A percentile compares a stretch with the other conserved stretches of the same genome.
phyloP scores from a whole-genome alignment of 2,888 invertebrate genomes.

The Noctua janthe region DNA sequence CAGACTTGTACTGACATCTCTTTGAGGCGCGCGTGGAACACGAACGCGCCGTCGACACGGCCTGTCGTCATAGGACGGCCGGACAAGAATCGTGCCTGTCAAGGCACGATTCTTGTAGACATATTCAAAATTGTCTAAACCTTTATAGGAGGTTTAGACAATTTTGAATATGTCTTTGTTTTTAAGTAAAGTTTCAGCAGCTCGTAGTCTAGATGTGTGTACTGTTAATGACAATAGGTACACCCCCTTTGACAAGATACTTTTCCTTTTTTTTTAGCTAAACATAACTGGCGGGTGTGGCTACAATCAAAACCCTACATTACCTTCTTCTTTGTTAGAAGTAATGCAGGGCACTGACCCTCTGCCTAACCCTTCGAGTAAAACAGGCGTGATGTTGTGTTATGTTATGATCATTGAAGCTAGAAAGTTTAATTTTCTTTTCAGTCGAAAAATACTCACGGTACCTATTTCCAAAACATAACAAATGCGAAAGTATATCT shows the following conservation, averaged over 20 bases:
- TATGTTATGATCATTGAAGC: neutral
- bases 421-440: neutral
- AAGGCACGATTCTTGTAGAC: too few relatives aligned
- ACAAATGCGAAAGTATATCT: neutral
- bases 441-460: neutral
- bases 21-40: too few relatives aligned
- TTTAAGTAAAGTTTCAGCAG: neutral
- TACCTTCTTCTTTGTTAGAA: neutral
- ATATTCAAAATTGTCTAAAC: too few relatives aligned
- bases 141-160: neutral
- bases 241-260: neutral
- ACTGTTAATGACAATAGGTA: neutral
- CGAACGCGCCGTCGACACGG: too few relatives aligned
- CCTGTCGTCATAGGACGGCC: too few relatives aligned
- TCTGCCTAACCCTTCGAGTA: neutral
- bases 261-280: neutral
- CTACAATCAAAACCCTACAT: neutral
- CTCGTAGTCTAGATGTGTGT: neutral
- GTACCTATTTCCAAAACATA: neutral
- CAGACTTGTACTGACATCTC: too few relatives aligned
- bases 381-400: neutral
- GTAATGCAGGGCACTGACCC: neutral
- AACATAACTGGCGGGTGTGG: neutral
- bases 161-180: neutral
- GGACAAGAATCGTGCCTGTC: too few relatives aligned